phyloP scores from a whole-genome alignment of 2,113 vertebrate species.

The Oxyruncus cristatus region DNA sequence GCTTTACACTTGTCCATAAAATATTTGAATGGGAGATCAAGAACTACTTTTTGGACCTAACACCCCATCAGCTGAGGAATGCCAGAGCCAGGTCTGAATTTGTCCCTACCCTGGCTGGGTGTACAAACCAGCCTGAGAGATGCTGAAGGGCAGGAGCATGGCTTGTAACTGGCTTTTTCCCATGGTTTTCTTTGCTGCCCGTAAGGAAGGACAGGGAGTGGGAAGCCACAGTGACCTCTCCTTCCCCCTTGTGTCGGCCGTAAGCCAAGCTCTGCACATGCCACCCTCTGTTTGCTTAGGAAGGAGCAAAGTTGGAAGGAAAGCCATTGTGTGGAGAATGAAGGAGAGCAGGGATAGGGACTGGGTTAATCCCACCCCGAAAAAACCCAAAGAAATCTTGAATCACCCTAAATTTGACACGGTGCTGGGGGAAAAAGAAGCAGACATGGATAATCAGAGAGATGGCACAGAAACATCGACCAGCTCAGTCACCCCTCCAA shows the following conservation, averaged over 20 bases:
- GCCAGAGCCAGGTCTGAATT: neutral
- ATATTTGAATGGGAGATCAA: neutral
- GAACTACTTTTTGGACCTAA: neutral
- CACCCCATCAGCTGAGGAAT: neutral
- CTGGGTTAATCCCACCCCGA: neutral
- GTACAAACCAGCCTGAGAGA: neutral
- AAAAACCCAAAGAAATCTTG: neutral
- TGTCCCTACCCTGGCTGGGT: neutral
- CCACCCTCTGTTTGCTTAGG: neutral
- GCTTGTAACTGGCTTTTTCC: neutral
- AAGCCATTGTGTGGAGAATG: neutral
- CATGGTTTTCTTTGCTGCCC: neutral
- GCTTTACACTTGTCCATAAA: slow-evolving; percentile 36
- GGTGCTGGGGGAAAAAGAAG: neutral
- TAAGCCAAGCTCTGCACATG: neutral
- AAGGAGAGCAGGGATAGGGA: neutral
- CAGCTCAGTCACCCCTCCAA: neutral
- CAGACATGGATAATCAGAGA: rapidly evolving
- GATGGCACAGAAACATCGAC: neutral
- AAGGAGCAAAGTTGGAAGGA: neutral
- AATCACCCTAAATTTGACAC: neutral
- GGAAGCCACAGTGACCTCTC: neutral
- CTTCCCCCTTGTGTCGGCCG: rapidly evolving
- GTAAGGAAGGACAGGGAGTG: neutral
- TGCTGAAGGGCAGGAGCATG: neutral